Evolutionary conservation across 2,113 vertebrate species (phyloP).

Genomic region (Dinomys branickii): DNA sequence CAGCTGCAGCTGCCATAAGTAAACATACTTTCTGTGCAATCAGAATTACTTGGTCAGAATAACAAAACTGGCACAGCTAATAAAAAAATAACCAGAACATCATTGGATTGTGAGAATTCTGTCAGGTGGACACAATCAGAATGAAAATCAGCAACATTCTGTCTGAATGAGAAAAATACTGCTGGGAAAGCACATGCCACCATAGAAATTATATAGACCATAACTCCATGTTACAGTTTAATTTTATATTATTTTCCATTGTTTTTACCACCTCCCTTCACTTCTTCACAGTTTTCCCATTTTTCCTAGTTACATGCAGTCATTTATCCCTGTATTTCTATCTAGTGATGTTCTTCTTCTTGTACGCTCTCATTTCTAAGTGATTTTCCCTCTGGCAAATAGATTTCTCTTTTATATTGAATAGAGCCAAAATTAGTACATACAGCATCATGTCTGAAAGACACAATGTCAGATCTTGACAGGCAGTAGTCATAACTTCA

Average conservation of each 20-base stretch:
- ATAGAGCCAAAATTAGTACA: conserved; percentile 58
- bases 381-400: conserved; percentile 34
- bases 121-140: conserved; percentile 68
- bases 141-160: conserved; percentile 72
- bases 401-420: conserved; percentile 46
- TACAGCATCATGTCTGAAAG: conserved; percentile 36
- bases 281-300: conserved; percentile 60
- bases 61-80: conserved; percentile 93
- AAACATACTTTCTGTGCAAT: conserved; percentile 94
- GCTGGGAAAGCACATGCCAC: conserved; percentile 17
- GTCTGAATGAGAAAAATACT: conserved; percentile 63
- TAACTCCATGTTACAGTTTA: conserved; percentile 50
- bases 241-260: conserved; percentile 62
- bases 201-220: conserved; percentile 18
- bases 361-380: conserved; percentile 58
- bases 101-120: conserved; percentile 72
- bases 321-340: conserved; percentile 59
- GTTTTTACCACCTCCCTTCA: conserved; percentile 39
- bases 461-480: conserved; percentile 60
- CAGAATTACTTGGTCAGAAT: conserved; percentile 89
- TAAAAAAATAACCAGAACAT: conserved; percentile 75
- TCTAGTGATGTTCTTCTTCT: conserved; percentile 66
- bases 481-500: conserved; percentile 52
- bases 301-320: conserved; percentile 47
- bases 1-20: conserved; percentile 91